Evolutionary conservation across 2,888 invertebrate genomes (phyloP), one percentile per base, ranked within the genome.

Genomic region (Nemotelus pantherinus): DNA sequence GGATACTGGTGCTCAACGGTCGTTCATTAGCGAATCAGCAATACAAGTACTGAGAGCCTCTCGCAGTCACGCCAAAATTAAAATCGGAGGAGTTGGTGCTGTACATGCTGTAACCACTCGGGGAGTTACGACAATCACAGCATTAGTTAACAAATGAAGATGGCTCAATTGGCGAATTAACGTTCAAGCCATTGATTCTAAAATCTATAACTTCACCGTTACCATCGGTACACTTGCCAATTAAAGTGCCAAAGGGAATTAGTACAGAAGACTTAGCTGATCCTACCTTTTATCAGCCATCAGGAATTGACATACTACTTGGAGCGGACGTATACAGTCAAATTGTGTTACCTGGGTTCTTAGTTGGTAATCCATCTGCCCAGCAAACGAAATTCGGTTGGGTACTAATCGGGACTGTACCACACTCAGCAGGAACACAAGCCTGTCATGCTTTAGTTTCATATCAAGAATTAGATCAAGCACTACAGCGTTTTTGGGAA

Each of bases 331-430:
- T 47, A 43, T 50, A 47, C 68, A 47, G n/a, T 47, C 1, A 43
- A 64, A 10, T 64, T 43, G 39, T 64, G 10, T 43, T 9, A 4
- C 1, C 41, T 3, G 64, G 64, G 3, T 43, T 41, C 25, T 10
- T 64, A 3, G 9, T 4, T 3, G 10, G 25, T 1, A 39, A 43
- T 25, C 25, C 25, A 25, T 44, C 44, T 47, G n/a, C 25, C n/a
- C 68, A 68, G 47, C 44, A 68, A 43, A 68, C 68, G 9, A n/a
- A 48, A 43, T 64, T 64, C 44, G 64, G 64, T 7, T 64, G 64
- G 64, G 41, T 57, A 57, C n/a, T 57, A n/a, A 25, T 25, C 4
- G 57, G 57, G 10, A 25, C 10, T n/a, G 25, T 57, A 57, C 10
- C 10, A n/a, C 10, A n/a, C n/a, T 43, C 9, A 50, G n/a, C 47